Conservation (phyloP, 2,797 vertebrate species). For the Catostomus latipinnis region DNA sequence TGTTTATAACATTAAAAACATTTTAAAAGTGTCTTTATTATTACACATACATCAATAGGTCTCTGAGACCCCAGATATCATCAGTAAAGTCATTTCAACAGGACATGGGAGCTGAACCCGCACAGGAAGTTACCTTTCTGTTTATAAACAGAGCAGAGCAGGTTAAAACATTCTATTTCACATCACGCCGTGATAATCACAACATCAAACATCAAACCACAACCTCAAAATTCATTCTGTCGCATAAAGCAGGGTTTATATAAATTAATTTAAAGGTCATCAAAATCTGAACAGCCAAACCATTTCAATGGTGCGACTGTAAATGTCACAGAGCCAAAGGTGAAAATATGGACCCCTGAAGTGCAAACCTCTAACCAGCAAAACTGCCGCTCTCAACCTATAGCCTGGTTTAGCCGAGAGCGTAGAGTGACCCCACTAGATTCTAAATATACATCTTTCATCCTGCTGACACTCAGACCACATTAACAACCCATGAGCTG, state of each 20-base stretch:
- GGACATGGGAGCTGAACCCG: neutral
- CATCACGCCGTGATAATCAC: conserved; percentile 24
- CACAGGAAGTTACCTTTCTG: neutral
- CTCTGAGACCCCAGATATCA: too few relatives aligned
- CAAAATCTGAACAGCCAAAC: conserved; percentile 42
- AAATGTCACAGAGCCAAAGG: conserved; percentile 53
- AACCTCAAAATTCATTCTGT: conserved; percentile 46
- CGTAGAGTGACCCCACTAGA: conserved; percentile 42
- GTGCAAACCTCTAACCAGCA: conserved; percentile 43
- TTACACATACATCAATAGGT: too few relatives aligned
- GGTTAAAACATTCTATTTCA: conserved; percentile 20
- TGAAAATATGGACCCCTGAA: conserved; percentile 37
- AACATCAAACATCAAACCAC: conserved; percentile 19
- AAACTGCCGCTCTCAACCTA: conserved; percentile 35
- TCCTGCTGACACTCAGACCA: conserved; percentile 57
- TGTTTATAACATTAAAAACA: too few relatives aligned
- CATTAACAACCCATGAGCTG: conserved; percentile 58
- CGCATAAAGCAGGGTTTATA: conserved; percentile 48
- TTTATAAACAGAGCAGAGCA: neutral
- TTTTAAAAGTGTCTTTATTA: too few relatives aligned
- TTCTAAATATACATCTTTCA: conserved; percentile 61
- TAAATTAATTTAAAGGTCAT: conserved; percentile 52
- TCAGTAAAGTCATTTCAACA: too few relatives aligned
- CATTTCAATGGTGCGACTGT: conserved; percentile 33
- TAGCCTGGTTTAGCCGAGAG: conserved; percentile 38